Percentiles rank a stretch among this genome's conserved stretches.
Evolutionary conservation across 2,113 vertebrate genomes (phyloP).

Genomic region (Cottus gobio): DNA sequence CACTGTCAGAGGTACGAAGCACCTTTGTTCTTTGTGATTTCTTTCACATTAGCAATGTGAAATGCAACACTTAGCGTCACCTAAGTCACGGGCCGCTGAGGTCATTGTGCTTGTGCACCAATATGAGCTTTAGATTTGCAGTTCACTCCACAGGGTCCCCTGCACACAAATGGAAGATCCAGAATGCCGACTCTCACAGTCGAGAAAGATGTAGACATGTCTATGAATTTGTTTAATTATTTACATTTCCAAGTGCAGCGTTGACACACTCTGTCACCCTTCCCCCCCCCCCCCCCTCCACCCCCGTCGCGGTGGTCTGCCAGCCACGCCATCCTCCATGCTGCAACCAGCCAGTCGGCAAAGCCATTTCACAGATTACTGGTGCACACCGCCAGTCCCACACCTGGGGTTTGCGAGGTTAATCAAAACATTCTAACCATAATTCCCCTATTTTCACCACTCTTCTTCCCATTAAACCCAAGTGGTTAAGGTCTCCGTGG

Average conservation of each 20-base stretch:
- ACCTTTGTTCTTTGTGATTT: background rate
- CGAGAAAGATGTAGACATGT: slow-evolving; percentile 56
- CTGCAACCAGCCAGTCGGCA: slow-evolving; percentile 80
- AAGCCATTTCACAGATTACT: slow-evolving; percentile 91
- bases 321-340: slow-evolving; percentile 58
- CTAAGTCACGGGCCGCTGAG: slow-evolving; percentile 5
- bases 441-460: slow-evolving; percentile 80
- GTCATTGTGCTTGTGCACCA: slow-evolving; percentile 1
- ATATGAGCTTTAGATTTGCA: slow-evolving; percentile 27
- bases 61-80: slow-evolving; percentile 19
- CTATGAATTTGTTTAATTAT: slow-evolving; percentile 80
- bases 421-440: slow-evolving; percentile 88
- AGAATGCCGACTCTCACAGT: slow-evolving; percentile 39
- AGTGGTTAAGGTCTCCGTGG: slow-evolving; percentile 79
- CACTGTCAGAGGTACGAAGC: slow-evolving; percentile 92
- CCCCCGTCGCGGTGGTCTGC: slow-evolving; percentile 38
- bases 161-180: slow-evolving; percentile 37
- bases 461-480: slow-evolving; percentile 83
- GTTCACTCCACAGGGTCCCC: slow-evolving; percentile 20
- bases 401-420: slow-evolving; percentile 85
- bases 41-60: background rate
- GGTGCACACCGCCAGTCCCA: slow-evolving; percentile 81
- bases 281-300: slow-evolving; percentile 12
- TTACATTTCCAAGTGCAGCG: slow-evolving; percentile 76
- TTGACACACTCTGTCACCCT: slow-evolving; percentile 50